Base-by-base conservation (phyloP, 2,797 vertebrate genomes). In the Poecilia gillii region DNA sequence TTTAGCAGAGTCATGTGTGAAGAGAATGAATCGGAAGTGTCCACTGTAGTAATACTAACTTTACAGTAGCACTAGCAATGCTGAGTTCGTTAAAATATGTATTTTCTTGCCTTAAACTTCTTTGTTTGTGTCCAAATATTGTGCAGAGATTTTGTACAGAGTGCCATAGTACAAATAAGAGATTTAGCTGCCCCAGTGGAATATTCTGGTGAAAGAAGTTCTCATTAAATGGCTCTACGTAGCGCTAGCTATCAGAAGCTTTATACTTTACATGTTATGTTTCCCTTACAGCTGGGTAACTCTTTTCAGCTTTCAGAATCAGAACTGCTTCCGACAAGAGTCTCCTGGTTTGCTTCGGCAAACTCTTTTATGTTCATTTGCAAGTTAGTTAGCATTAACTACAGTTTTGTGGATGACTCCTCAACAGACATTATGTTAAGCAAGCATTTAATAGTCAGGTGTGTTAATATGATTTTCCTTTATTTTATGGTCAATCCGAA, bases 21-120 rank as follows among this genome's bases (percentile, higher is more conserved):
- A 43, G 33, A n/a, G 45, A 25, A 12, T 25, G 5, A 25, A 31
- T 4, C 74, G 79, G 79, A 81, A 76, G 45, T 72, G 47, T 20
- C 5, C 18, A 7, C 3, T 64, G 9, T 31, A 28, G 6, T 13
- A 46, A 7, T 16, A 0, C 23, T 36, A 18, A 23, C 18, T 39
- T 76, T 49, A 47, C 31, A 3, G 13, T 71, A 14, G 66, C 39
- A 70, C 25, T 71, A 14, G 66, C 39, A 70, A 43, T 5, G 36
- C 41, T 39, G 4, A 45, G 68, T 41, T 71, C 25, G 13, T 13
- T n/a, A 71, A 41, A 71, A 1, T 43, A 13, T 9, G 2, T n/a
- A 5, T 71, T n/a, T 71, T 45, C 4, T 25, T 28, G 1, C 25
- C 45, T 16, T n/a, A 5, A 45, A 45, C 39, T 71, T 2, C 4